phyloP scores from a whole-genome alignment of 1,140 invertebrate species.

The Tetraneura akinire region DNA sequence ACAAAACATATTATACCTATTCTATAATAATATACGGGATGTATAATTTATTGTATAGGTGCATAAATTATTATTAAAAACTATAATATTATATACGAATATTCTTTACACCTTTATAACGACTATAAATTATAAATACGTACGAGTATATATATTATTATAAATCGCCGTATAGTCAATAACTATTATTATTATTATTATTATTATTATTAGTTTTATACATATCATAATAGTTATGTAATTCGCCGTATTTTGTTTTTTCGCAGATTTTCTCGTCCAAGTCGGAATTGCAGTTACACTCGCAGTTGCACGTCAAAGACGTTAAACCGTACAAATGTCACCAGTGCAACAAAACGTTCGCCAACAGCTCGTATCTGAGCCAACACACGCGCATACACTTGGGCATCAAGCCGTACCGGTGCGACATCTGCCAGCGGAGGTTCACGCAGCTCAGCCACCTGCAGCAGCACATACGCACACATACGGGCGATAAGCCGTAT shows the following conservation, averaged over 20 bases:
- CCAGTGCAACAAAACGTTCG: conserved; percentile 97
- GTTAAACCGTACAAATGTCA: conserved; percentile 99
- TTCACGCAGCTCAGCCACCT: conserved; percentile 99
- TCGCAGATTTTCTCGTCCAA: conserved; percentile 97
- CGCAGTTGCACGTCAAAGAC: conserved; percentile 96
- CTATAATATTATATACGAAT: no score
- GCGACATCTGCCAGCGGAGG: conserved; percentile 97
- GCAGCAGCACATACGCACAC: conserved; percentile 97
- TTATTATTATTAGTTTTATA: no score
- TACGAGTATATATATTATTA: no score
- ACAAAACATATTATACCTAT: no score
- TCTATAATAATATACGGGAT: no score
- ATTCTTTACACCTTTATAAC: no score
- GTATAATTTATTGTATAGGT: no score
- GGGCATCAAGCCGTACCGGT: conserved; percentile 95
- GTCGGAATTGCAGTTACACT: conserved; percentile 94
- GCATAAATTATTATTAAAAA: no score
- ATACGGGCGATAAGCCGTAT: conserved; percentile 98
- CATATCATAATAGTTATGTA: no score
- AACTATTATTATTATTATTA: no score
- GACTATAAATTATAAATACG: no score
- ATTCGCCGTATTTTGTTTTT: conserved; percentile 11
- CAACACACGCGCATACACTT: conserved; percentile 98
- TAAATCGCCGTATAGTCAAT: no score
- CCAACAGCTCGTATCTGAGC: conserved; percentile 97